Base-by-base conservation (phyloP, 2,888 invertebrate species). In the Rhagophthalmus giganteus region DNA sequence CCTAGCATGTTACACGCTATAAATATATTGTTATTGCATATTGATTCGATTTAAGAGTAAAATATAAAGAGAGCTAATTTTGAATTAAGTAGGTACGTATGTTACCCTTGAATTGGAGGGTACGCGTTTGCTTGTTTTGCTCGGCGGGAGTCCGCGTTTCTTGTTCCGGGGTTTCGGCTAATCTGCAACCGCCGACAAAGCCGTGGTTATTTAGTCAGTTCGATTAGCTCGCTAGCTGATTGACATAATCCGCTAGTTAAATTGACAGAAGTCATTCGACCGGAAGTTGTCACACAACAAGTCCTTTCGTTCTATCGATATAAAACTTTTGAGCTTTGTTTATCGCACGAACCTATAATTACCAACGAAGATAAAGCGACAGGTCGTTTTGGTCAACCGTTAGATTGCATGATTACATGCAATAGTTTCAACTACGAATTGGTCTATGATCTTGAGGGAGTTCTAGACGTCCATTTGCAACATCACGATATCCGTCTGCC, bases 401-500 rank as follows among this genome's bases (percentile, higher is more conserved):
- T 40, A 61, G 56, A 61, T 66, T 58, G 66, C 66, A 63, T 62
- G 66, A 60, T 60, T 58, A 53, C 61, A 63, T 63, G 64, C 61
- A 47, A 61, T 38, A 20, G 50, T 51, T 54, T 57, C 51, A 49
- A 57, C 54, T 63, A 63, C 62, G 62, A 64, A 64, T 63, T 59
- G 63, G 57, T 61, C 55, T 61, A 55, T 53, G 64, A 64, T 67
- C 66, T 63, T 63, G 59, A 60, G 64, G 63, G 61, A 64, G 59
- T 64, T 62, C 61, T 59, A 57, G 57, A 63, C 63, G 64, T 61
- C 63, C 66, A 64, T 66, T 65, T 65, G 65, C 67, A 63, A 64
- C 65, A 66, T 63, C 63, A 65, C 65, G 63, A 65, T 65, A 67
- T 67, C 62, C 63, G 65, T 66, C 63, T 69, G 59, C 63, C 66